Evolutionary conservation across 2,113 vertebrate species (phyloP).

Genomic region (Rhinichthys klamathensis): DNA sequence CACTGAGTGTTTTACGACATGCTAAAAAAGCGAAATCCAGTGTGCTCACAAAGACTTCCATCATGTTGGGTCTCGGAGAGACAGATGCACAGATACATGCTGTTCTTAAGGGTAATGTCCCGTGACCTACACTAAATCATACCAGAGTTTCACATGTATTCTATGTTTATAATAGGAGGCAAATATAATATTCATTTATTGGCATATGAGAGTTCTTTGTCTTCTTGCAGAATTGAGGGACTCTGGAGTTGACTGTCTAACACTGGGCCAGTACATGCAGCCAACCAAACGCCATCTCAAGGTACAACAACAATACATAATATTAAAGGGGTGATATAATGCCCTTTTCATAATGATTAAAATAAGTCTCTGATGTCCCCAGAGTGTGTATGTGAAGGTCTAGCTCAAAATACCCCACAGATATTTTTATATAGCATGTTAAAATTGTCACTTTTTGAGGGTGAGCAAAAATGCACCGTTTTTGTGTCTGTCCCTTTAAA

Average conservation of each 20-base stretch:
- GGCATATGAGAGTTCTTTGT: neutral
- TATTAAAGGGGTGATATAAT: neutral
- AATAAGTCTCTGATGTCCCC: no score
- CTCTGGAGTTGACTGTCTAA: conserved; percentile 91
- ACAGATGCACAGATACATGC: conserved; percentile 83
- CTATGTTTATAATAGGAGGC: neutral
- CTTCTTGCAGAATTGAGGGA: conserved; percentile 83
- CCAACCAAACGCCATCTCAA: conserved; percentile 96
- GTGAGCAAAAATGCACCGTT: no score
- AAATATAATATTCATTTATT: neutral
- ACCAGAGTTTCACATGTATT: neutral
- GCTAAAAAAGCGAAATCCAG: conserved; percentile 84
- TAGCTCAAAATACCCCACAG: no score
- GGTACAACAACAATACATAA: conserved; percentile 63
- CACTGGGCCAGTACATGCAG: conserved; percentile 98
- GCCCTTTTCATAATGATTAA: no score
- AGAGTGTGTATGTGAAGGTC: no score
- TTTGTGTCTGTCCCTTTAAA: no score
- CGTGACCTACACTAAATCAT: conserved; percentile 36
- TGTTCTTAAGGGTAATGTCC: conserved; percentile 81
- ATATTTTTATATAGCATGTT: no score
- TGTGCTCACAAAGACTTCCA: conserved; percentile 91
- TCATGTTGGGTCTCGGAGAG: conserved; percentile 96
- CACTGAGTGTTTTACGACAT: conserved; percentile 84
- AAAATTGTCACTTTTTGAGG: no score